These are phyloP conservation scores for Pristionchus japonicus DNA, from an alignment of 2,888 invertebrate species.

Conservation along the genomic window DNA sequence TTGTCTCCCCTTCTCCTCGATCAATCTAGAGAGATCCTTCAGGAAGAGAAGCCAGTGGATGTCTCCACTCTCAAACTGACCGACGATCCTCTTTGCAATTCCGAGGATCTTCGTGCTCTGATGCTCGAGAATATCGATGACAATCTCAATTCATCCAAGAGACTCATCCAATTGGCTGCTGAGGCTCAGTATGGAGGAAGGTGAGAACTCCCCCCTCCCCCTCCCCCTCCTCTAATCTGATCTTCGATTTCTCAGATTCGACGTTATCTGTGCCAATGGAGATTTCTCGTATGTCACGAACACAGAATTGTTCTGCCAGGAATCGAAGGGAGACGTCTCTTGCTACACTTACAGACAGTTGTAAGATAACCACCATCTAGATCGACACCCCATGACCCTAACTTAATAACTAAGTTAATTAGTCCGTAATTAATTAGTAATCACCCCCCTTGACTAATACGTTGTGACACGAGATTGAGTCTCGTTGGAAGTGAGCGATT, in stretches of 20 bases:
- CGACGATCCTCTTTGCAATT: slow-evolving; percentile 73
- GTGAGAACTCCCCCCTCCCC: slow-evolving; percentile 53
- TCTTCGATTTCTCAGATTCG: slow-evolving; percentile 44
- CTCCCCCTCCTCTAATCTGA: neutral
- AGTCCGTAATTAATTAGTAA: slow-evolving; percentile 8
- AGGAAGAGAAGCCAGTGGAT: slow-evolving; percentile 61
- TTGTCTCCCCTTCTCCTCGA: neutral
- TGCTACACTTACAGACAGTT: slow-evolving; percentile 73
- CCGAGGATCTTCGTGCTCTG: slow-evolving; percentile 69
- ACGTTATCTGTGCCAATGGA: slow-evolving; percentile 69
- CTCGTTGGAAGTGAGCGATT: neutral
- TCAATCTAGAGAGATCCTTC: slow-evolving; percentile 22
- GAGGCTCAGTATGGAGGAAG: slow-evolving; percentile 73
- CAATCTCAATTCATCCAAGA: slow-evolving; percentile 72
- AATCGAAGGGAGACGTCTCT: slow-evolving; percentile 68
- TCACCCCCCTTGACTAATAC: neutral
- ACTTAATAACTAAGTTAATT: slow-evolving; percentile 27
- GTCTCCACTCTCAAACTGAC: slow-evolving; percentile 66
- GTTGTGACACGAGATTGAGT: neutral
- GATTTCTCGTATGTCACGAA: slow-evolving; percentile 74
- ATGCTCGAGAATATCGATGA: slow-evolving; percentile 72
- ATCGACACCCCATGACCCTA: slow-evolving; percentile 13
- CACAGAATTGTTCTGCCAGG: slow-evolving; percentile 73
- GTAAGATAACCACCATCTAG: slow-evolving; percentile 48
- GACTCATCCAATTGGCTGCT: slow-evolving; percentile 72